Base-by-base conservation (phyloP, 2,113 vertebrate genomes). In the Ceyx margarethae region DNA sequence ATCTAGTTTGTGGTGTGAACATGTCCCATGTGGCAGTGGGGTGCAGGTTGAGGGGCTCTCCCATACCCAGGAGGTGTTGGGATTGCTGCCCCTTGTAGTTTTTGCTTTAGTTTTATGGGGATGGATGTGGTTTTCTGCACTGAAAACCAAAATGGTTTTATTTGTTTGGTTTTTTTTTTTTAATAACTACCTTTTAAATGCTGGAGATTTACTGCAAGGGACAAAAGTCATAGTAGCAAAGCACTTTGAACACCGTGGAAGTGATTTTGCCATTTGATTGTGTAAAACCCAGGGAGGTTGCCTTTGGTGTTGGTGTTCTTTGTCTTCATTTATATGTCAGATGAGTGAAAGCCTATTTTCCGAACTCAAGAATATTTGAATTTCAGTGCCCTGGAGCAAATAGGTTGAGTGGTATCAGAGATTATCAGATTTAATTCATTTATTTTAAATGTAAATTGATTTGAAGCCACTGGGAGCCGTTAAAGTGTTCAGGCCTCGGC, bases 381-480 rank as follows among this genome's bases (percentile, higher is more conserved):
- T 96, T 93, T 93, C 87, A 68, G 67, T 93, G 94, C 95, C 96
- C 93, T 82, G 76, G 92, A 93, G 94, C 91, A 90, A 91, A 48
- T 95, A 89, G 91, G 89, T 94, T 94, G 92, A 96, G 92, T 93
- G 89, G 74, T 93, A 96, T 91, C 93, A 92, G 91, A 93, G 92
- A 94, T 95, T 95, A 95, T 96, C 91, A 95, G 89, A 93, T 96
- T 90, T 96, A 92, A 95, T 95, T 96, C 94, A 90, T 96, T 96
- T 96, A 89, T 96, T 94, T 93, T 94, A 92, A 92, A 93, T 96
- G 91, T 95, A 96, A 96, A 94, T 95, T 96, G 95, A 96, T 96
- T 94, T 82, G 91, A 91, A 91, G 73, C 94, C 95, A 87, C 94
- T 94, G 91, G 95, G 95, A 96, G 87, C 84, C 0, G 1, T 95